Conservation (phyloP, 2,113 vertebrate genomes). For the Coregonus clupeaformis region DNA sequence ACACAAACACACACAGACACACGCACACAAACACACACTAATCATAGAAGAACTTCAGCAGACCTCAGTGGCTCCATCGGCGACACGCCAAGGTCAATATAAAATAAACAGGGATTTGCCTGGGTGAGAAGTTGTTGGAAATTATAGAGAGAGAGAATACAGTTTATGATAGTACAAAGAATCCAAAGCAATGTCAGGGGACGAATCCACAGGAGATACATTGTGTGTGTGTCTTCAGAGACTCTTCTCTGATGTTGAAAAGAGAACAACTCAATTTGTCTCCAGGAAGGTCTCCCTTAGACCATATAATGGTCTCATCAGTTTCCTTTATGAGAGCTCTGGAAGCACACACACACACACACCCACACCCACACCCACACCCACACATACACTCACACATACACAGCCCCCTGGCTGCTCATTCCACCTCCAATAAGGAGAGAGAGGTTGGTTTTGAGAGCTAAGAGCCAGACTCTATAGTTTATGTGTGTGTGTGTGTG, state of each 20-base stretch:
- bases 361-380: too few species aligned
- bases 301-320: constrained; percentile 47
- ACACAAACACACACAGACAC: too few species aligned
- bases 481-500: too few species aligned
- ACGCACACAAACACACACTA: not conserved
- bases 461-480: constrained; percentile 29
- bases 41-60: too few species aligned
- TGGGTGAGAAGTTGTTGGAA: constrained; percentile 47
- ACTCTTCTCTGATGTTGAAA: too few species aligned
- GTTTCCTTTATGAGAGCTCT: constrained; percentile 55
- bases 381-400: too few species aligned
- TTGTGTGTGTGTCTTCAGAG: not conserved
- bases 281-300: constrained; percentile 35
- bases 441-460: constrained; percentile 34
- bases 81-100: constrained; percentile 59
- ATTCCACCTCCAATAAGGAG: too few species aligned
- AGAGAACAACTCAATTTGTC: constrained; percentile 26
- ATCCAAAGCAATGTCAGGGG: not conserved
- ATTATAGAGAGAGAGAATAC: constrained; percentile 27
- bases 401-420: too few species aligned
- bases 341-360: not conserved
- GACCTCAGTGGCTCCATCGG: too few species aligned
- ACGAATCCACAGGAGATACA: not conserved
- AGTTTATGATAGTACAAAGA: not conserved
- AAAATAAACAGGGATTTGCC: constrained; percentile 60